These are phyloP conservation scores for Gracilinanus agilis DNA, from an alignment of 2,113 vertebrate genomes.

Conservation along the genomic window DNA sequence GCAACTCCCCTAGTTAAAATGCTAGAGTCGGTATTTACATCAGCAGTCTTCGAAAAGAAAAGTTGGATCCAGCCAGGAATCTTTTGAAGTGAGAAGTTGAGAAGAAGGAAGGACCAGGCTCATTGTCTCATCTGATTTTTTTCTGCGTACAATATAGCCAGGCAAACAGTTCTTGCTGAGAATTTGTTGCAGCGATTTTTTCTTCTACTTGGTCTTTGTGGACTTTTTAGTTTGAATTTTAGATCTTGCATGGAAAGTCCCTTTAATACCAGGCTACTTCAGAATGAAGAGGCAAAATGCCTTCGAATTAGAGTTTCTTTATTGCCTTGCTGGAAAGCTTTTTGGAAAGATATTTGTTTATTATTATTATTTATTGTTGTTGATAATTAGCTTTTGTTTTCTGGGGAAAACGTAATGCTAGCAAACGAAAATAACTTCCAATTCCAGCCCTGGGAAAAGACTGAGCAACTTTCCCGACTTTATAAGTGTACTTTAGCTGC, in stretches of 20 bases:
- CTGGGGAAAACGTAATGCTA: background rate
- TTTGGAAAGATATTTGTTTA: background rate
- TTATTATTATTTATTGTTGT: background rate
- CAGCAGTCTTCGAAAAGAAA: constrained; percentile 48
- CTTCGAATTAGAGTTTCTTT: constrained; percentile 25
- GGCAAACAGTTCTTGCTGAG: background rate
- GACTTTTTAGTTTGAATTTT: background rate
- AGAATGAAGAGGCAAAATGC: background rate
- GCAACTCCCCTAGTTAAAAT: constrained; percentile 63
- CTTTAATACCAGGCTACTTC: background rate
- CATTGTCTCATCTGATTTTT: background rate
- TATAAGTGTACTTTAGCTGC: background rate
- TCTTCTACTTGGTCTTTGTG: background rate
- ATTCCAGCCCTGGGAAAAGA: background rate
- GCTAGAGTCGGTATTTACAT: constrained; percentile 51
- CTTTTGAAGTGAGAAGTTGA: constrained; percentile 9
- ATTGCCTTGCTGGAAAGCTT: constrained; percentile 6
- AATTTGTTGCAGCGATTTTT: background rate
- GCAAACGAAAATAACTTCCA: background rate
- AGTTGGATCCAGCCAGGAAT: constrained; percentile 11
- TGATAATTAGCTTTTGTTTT: background rate
- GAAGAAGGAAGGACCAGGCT: background rate
- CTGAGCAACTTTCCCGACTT: constrained; percentile 10
- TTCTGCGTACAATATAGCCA: background rate
- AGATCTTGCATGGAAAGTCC: background rate